Conservation (phyloP, 1,140 invertebrate species). For the Temnothorax curvispinosus region DNA sequence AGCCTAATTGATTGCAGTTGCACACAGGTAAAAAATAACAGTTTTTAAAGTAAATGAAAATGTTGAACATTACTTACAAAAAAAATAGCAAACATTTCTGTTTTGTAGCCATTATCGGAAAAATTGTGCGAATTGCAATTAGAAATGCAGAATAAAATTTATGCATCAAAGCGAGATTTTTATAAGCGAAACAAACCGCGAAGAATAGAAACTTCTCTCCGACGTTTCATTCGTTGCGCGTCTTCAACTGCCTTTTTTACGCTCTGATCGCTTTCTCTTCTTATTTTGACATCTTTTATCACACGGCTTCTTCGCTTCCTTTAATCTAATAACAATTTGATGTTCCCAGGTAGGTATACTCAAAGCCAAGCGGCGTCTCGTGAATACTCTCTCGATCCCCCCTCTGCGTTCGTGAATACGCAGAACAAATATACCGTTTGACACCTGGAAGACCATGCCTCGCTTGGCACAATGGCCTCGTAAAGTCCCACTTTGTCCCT, state of each 20-base stretch:
- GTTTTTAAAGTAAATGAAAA: neutral
- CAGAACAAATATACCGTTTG: constrained; percentile 70
- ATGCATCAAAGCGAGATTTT: neutral
- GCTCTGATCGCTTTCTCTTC: neutral
- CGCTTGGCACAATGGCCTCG: constrained; percentile 45
- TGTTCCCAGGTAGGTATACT: neutral
- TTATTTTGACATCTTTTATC: neutral
- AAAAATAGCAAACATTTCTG: neutral
- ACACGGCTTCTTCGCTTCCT: neutral
- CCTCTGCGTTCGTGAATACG: constrained; percentile 29
- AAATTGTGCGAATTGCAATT: neutral
- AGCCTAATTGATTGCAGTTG: neutral
- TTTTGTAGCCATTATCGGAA: neutral
- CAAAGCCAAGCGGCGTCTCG: neutral
- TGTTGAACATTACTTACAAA: neutral
- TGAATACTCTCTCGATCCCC: constrained; percentile 2
- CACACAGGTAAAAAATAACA: too few relatives aligned
- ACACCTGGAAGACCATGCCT: constrained; percentile 68
- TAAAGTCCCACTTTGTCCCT: constrained; percentile 71
- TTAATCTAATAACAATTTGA: constrained; percentile 36
- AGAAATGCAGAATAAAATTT: neutral
- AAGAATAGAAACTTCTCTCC: neutral
- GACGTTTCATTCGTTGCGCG: neutral
- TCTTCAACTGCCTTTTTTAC: constrained; percentile 20
- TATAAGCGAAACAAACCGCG: neutral